Base-by-base conservation (phyloP, 2,888 invertebrate species). In the Amblyjoppa proteus region DNA sequence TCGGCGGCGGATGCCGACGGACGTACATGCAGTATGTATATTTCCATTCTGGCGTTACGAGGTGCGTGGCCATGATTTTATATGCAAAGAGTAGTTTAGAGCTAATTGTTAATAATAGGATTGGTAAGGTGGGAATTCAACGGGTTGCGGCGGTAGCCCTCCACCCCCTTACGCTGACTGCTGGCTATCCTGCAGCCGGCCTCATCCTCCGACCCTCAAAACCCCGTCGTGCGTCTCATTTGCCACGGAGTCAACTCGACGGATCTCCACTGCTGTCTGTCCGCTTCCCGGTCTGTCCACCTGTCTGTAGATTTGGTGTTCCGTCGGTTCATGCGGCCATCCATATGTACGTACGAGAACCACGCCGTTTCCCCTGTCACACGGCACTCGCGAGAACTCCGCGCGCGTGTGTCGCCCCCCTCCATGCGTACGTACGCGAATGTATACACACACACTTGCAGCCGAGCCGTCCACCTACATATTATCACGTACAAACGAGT, bases 71-170 rank as follows among this genome's bases (percentile, higher is more conserved):
- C 83, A 90, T 92, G 92, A 93, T 94, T 93, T 92, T 90, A 92
- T 92, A 94, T 94, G 94, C 94, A 94, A 93, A 94, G 93, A 94
- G 93, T 93, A 93, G 93, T 93, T 94, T 93, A 93, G 91, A 91
- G 92, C 93, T 94, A 94, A 94, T 94, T 94, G 94, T 94, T 94
- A 94, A 94, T 94, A 94, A 94, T 94, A 93, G 94, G 93, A 94
- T 94, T 93, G 94, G 94, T 93, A 93, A 94, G 93, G 94, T 94
- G 94, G 94, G 93, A 94, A 94, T 94, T 94, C 92, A 90, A 90
- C 91, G 89, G 90, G 88, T 74, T 58, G 83, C 84, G 88, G 84
- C 81, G 25, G 87, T 85, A 86, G 82, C 86, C 85, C 78, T 81
- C 87, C 85, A 82, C 84, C 61, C 80, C 87, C 86, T 85, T 80